phyloP scores from a whole-genome alignment of 2,888 invertebrate genomes.

The Sinohyriopsis cumingii region DNA sequence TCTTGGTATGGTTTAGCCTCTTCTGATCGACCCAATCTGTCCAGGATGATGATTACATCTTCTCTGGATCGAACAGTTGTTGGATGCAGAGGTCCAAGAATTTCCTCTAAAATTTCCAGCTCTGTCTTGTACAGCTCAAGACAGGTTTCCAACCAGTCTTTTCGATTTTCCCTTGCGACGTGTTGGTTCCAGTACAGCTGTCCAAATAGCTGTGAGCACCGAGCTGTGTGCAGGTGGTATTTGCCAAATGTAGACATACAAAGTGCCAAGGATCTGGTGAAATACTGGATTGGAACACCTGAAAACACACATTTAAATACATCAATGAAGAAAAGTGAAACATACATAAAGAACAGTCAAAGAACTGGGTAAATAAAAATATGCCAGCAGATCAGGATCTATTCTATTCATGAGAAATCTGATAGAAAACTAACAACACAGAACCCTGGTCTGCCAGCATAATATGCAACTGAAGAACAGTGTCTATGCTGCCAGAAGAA shows the following conservation, averaged over 20 bases:
- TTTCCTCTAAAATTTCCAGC: conserved; percentile 39
- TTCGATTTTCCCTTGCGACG: conserved; percentile 2
- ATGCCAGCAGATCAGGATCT: no score
- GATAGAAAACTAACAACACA: no score
- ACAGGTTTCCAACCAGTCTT: conserved; percentile 24
- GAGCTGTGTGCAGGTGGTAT: conserved; percentile 41
- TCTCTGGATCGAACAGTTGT: conserved; percentile 46
- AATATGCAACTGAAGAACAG: no score
- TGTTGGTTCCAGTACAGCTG: conserved; percentile 50
- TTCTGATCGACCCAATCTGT: conserved; percentile 27
- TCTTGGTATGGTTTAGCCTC: conserved; percentile 31
- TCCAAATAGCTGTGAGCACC: conserved; percentile 46
- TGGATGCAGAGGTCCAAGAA: conserved; percentile 41
- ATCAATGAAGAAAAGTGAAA: no score
- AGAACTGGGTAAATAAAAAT: no score
- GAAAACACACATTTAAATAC: conserved; percentile 2
- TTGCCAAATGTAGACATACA: conserved; percentile 41
- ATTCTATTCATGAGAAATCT: no score
- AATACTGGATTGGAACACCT: conserved; percentile 41
- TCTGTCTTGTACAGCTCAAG: conserved; percentile 37
- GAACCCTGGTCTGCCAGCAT: no score
- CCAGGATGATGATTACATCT: conserved; percentile 48
- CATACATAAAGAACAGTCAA: no score
- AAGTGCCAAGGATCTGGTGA: conserved; percentile 38
- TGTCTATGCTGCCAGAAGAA: no score